Percentiles rank a stretch among this genome's conserved stretches.
These are phyloP conservation scores for Anticlea derivata DNA, from an alignment of 2,888 invertebrate species.

Conservation along the genomic window DNA sequence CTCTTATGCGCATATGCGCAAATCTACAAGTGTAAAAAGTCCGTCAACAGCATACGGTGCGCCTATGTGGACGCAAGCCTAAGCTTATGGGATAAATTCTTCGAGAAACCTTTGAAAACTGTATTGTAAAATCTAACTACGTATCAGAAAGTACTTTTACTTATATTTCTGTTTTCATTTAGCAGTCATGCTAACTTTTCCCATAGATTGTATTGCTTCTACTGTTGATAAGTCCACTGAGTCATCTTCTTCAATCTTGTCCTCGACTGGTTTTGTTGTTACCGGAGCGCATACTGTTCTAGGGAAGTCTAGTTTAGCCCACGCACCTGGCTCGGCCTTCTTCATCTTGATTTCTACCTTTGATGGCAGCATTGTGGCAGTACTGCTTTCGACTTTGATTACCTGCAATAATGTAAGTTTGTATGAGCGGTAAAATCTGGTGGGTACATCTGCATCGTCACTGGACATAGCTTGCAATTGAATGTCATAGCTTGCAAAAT, in stretches of 20 bases:
- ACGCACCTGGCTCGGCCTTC: conserved; percentile 93
- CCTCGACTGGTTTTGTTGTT: conserved; percentile 38
- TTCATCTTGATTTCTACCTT: conserved; percentile 96
- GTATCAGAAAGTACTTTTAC: background rate
- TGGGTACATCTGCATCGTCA: no score
- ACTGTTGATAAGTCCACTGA: conserved; percentile 91
- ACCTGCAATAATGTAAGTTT: conserved; percentile 82
- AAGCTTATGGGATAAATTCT: conserved; percentile 1
- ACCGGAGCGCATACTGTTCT: conserved; percentile 55
- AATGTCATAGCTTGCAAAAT: background rate
- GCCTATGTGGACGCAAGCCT: background rate
- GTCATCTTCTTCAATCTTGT: conserved; percentile 75
- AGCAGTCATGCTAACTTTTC: conserved; percentile 69
- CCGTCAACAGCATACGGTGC: no score
- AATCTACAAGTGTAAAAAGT: no score
- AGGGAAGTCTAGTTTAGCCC: conserved; percentile 90
- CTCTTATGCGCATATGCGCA: no score
- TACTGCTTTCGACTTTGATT: conserved; percentile 88
- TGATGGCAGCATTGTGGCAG: conserved; percentile 91
- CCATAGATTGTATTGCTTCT: conserved; percentile 71
- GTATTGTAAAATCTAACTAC: conserved; percentile 5
- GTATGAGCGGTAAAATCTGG: no score
- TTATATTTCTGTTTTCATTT: conserved; percentile 1
- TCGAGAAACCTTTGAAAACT: conserved; percentile 8
- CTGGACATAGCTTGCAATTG: no score